These are phyloP conservation scores for Gryllus longicercus DNA, from an alignment of 2,888 invertebrate genomes.

Conservation along the genomic window DNA sequence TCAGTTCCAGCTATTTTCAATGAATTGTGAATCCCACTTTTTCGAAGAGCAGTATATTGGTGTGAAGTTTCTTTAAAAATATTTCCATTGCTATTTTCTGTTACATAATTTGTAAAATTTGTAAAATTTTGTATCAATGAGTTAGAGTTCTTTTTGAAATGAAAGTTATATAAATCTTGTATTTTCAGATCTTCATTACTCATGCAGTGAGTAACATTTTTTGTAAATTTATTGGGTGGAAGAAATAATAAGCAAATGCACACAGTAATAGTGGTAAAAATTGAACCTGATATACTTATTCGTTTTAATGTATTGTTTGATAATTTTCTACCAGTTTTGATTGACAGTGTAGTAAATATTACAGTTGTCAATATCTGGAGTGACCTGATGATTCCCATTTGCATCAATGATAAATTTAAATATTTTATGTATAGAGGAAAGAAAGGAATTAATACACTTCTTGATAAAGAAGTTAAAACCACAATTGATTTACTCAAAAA, in stretches of 20 bases:
- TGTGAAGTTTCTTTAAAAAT: no score
- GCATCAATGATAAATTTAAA: slow-evolving; percentile 31
- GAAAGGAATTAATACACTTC: slow-evolving; percentile 30
- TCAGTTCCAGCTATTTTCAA: no score
- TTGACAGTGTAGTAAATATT: slow-evolving; percentile 26
- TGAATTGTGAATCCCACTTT: no score
- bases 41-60: no score
- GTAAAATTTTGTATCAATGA: no score
- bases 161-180: no score
- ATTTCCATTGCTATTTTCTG: no score
- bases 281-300: not conserved
- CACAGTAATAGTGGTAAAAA: not conserved
- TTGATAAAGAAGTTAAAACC: slow-evolving; percentile 30
- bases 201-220: not conserved
- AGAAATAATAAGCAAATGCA: slow-evolving; percentile 22
- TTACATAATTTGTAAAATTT: no score
- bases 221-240: not conserved
- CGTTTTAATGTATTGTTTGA: not conserved
- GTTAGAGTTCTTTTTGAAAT: no score
- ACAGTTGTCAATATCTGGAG: slow-evolving; percentile 29
- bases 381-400: slow-evolving; percentile 34
- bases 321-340: slow-evolving; percentile 23
- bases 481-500: slow-evolving; percentile 28
- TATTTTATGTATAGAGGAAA: slow-evolving; percentile 35
- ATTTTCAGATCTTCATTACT: not conserved